Conservation (phyloP, 2,113 vertebrate genomes). For the Forbesichthys agassizii region DNA sequence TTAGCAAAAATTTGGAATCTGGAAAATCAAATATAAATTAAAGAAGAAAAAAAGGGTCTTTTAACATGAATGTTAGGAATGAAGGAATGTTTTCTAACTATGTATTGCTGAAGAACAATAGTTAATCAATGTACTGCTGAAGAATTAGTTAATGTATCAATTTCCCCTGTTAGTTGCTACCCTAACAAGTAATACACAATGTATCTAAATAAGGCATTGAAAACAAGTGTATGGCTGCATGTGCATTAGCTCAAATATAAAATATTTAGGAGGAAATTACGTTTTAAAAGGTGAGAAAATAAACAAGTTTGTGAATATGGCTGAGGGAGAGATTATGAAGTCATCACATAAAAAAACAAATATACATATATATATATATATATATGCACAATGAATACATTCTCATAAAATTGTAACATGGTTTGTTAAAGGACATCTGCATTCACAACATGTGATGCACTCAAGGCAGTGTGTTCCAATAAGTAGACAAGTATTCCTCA, state of each 20-base stretch:
- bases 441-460: slow-evolving; percentile 72
- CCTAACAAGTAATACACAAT: neutral
- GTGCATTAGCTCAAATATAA: slow-evolving; percentile 15
- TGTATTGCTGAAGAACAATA: slow-evolving; percentile 3
- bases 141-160: slow-evolving; percentile 1
- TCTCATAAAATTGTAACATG: slow-evolving; percentile 62
- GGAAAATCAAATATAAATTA: neutral
- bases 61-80: neutral
- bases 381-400: slow-evolving; percentile 69
- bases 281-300: slow-evolving; percentile 6
- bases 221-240: neutral
- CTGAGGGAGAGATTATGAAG: slow-evolving; percentile 54
- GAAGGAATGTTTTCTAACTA: neutral
- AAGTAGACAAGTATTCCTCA: slow-evolving; percentile 14
- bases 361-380: slow-evolving; percentile 25
- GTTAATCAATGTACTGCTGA: slow-evolving; percentile 2
- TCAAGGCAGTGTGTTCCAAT: slow-evolving; percentile 69
- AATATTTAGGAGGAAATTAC: neutral
- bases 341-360: slow-evolving; percentile 50
- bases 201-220: neutral
- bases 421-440: slow-evolving; percentile 68
- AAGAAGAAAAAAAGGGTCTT: too few species aligned
- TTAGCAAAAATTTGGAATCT: neutral
- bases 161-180: neutral
- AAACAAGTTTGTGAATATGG: slow-evolving; percentile 9